These are phyloP conservation scores for Limnephilus lunatus DNA, from an alignment of 2,888 invertebrate species.

Conservation along the genomic window DNA sequence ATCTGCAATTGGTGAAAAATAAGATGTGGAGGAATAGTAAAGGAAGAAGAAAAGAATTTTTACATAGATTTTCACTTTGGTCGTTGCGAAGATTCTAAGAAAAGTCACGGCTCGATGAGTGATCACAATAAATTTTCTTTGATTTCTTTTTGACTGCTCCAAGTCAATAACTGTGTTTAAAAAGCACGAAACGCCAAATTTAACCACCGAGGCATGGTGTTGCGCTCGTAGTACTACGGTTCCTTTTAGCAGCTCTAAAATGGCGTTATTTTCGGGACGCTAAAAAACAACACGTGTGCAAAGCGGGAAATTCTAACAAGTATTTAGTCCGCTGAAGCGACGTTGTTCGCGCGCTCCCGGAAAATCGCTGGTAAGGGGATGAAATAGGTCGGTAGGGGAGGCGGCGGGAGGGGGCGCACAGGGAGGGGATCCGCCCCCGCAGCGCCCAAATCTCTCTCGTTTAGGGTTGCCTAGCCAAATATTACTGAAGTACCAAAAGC, in stretches of 20 bases:
- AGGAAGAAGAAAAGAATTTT: no score
- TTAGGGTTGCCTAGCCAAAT: slow-evolving; percentile 19
- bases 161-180: not conserved
- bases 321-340: slow-evolving; percentile 33
- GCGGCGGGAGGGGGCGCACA: not conserved
- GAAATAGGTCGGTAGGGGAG: slow-evolving; percentile 8
- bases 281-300: slow-evolving; percentile 25
- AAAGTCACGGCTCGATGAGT: no score
- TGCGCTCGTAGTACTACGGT: not conserved
- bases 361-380: slow-evolving; percentile 8
- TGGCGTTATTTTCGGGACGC: not conserved
- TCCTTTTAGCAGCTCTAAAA: not conserved
- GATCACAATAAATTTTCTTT: not conserved
- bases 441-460: slow-evolving; percentile 2
- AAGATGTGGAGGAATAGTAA: no score
- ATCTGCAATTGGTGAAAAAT: no score
- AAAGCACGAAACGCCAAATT: not conserved
- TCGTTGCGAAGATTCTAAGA: no score
- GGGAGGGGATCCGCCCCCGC: not conserved
- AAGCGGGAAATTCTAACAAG: slow-evolving; percentile 37
- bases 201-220: not conserved
- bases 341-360: slow-evolving; percentile 16
- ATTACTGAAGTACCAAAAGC: not conserved
- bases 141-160: not conserved
- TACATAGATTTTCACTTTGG: no score